phyloP scores from a whole-genome alignment of 2,113 vertebrate genomes.

The Paralichthys olivaceus region DNA sequence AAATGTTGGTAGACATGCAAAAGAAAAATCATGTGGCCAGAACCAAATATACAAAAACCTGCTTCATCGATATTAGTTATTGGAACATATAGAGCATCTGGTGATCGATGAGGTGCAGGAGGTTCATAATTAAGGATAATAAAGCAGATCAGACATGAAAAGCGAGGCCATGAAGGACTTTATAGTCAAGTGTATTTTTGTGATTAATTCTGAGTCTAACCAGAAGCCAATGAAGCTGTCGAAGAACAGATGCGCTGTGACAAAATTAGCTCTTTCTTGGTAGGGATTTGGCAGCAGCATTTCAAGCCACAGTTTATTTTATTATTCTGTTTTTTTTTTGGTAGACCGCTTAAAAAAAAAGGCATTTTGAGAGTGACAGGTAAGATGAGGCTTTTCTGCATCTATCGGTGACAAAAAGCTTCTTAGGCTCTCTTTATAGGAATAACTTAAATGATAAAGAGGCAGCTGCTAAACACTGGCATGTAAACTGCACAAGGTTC shows the following conservation, averaged over 20 bases:
- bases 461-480: not conserved
- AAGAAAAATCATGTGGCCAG: too few species aligned
- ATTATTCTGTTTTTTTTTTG: not conserved
- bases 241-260: not conserved
- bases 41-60: too few species aligned
- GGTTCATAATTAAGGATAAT: too few species aligned
- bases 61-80: too few species aligned
- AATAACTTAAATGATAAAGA: not conserved
- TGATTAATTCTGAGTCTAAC: not conserved
- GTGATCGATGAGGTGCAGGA: too few species aligned
- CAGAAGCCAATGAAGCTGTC: not conserved
- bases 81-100: too few species aligned
- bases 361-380: not conserved
- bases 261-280: not conserved
- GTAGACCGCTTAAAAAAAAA: not conserved
- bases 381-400: not conserved
- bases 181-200: not conserved
- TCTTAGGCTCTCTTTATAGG: not conserved
- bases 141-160: too few species aligned
- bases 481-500: not conserved
- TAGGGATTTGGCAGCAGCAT: not conserved
- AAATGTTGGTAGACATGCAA: too few species aligned
- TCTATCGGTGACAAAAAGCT: not conserved
- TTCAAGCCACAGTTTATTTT: not conserved
- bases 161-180: too few species aligned